phyloP scores from a whole-genome alignment of 2,888 invertebrate genomes.

The Idaea straminata region DNA sequence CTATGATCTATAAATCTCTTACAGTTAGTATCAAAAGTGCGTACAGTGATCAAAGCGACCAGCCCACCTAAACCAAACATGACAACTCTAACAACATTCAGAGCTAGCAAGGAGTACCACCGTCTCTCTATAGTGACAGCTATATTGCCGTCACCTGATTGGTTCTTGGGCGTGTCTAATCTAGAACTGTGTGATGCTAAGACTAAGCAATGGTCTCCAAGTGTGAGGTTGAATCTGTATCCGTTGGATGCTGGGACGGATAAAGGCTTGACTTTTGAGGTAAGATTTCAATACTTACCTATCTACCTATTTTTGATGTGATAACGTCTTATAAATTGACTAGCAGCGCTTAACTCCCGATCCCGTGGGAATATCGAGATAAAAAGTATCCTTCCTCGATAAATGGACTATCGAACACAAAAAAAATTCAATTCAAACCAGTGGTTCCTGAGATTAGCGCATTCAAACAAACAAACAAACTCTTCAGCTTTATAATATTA shows the following conservation, averaged over 20 bases:
- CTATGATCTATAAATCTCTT: constrained; percentile 8
- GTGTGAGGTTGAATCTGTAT: constrained; percentile 89
- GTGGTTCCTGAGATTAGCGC: no score
- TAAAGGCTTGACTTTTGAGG: constrained; percentile 93
- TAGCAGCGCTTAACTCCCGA: no score
- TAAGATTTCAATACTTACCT: constrained; percentile 46
- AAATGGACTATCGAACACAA: no score
- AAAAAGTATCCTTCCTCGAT: no score
- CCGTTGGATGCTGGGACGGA: constrained; percentile 99
- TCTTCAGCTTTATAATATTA: no score
- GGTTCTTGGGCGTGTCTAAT: constrained; percentile 96
- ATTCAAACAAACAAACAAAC: no score
- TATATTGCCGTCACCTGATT: constrained; percentile 89
- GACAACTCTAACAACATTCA: constrained; percentile 56
- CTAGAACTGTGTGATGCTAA: constrained; percentile 91
- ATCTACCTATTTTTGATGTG: background rate
- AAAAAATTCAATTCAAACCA: no score
- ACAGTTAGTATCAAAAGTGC: constrained; percentile 54
- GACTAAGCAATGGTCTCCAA: constrained; percentile 88
- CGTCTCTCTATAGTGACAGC: constrained; percentile 63
- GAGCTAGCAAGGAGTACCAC: constrained; percentile 58
- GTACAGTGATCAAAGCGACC: constrained; percentile 67
- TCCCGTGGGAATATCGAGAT: no score
- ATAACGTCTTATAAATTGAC: no score
- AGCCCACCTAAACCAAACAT: constrained; percentile 52